phyloP scores from a whole-genome alignment of 2,113 vertebrate genomes.

The Panthera leo region DNA sequence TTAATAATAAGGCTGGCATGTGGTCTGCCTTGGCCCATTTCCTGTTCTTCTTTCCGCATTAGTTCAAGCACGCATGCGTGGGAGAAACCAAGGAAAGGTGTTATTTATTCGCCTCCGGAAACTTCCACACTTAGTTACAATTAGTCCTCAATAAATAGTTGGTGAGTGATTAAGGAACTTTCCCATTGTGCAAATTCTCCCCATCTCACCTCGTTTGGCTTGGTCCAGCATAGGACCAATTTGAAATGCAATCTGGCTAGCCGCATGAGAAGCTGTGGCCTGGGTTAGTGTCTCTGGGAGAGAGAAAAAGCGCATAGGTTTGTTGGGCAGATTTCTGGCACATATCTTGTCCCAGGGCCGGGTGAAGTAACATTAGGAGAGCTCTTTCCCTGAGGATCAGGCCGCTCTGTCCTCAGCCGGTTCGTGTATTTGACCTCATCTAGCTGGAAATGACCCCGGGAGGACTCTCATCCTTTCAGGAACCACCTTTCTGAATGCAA shows the following conservation, averaged over 20 bases:
- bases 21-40: background rate
- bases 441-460: background rate
- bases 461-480: background rate
- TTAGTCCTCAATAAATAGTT: slow-evolving; percentile 33
- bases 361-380: background rate
- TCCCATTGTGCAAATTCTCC: background rate
- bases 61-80: background rate
- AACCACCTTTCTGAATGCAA: background rate
- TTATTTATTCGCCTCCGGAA: background rate
- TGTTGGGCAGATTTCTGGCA: background rate
- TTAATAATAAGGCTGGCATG: background rate
- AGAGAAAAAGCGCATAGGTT: background rate
- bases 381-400: background rate
- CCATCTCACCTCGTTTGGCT: background rate
- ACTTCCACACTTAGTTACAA: slow-evolving; percentile 7
- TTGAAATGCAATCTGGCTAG: background rate
- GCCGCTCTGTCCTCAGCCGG: background rate
- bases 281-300: background rate
- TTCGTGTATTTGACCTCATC: background rate
- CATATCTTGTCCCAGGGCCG: background rate
- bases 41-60: background rate
- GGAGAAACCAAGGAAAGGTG: background rate
- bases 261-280: background rate
- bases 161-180: background rate
- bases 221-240: too few relatives aligned